A percentile compares a stretch with the other conserved stretches of the same genome.
Evolutionary conservation across 1,140 invertebrate species (phyloP).

Genomic region (Sarcophaga peregrina): DNA sequence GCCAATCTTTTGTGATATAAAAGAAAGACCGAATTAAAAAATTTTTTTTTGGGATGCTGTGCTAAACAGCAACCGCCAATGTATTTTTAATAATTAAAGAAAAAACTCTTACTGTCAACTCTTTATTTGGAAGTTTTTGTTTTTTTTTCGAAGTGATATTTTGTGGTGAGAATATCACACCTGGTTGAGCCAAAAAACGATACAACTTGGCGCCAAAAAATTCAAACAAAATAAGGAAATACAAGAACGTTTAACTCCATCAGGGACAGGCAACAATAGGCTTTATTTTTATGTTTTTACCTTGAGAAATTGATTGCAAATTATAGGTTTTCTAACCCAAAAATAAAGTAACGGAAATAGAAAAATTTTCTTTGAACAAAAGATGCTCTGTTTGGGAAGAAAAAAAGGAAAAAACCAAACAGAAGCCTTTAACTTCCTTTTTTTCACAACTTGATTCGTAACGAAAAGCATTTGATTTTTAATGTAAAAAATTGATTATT

Average conservation of each 20-base stretch:
- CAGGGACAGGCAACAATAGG: neutral
- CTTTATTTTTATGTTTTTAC: neutral
- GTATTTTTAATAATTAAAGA: too few relatives aligned
- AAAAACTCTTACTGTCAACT: too few relatives aligned
- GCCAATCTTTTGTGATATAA: too few relatives aligned
- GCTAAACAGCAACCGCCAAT: too few relatives aligned
- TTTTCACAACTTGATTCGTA: constrained; percentile 25
- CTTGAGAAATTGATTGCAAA: constrained; percentile 25
- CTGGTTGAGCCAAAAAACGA: neutral
- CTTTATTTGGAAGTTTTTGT: too few relatives aligned
- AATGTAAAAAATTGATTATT: constrained; percentile 39
- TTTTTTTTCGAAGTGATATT: too few relatives aligned
- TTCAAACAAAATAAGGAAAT: neutral
- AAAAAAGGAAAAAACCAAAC: neutral
- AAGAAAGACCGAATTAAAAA: too few relatives aligned
- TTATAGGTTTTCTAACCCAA: constrained; percentile 38
- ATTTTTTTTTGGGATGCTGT: too few relatives aligned
- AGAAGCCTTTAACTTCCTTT: constrained; percentile 37
- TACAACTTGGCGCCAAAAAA: constrained; percentile 26
- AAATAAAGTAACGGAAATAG: constrained; percentile 32
- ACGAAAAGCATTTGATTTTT: neutral
- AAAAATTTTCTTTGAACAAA: neutral
- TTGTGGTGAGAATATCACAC: too few relatives aligned
- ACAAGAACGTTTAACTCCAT: constrained; percentile 11
- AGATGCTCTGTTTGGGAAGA: neutral